A percentile compares a stretch with the other conserved stretches of the same genome.
phyloP scores from a whole-genome alignment of 64 coral and sea anemone species.

The Porites lutea region DNA sequence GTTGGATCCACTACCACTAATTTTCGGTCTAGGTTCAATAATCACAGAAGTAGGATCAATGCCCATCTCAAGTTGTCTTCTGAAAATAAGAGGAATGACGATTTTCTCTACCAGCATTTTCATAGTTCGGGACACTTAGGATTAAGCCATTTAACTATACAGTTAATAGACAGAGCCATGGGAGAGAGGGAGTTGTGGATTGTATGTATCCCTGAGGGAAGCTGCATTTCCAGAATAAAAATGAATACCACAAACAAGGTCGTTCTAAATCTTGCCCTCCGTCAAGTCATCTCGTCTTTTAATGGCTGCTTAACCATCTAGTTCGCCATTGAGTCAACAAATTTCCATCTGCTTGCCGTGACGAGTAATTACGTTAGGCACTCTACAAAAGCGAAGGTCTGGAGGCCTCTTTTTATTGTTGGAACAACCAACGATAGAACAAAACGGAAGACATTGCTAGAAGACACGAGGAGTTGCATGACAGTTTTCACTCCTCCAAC shows the following conservation, averaged over 20 bases:
- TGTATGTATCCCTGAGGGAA: conserved; percentile 51
- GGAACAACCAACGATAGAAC: conserved; percentile 60
- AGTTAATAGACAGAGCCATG: too few species aligned
- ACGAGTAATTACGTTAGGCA: conserved; percentile 58
- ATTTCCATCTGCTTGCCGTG: conserved; percentile 64
- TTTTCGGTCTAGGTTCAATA: too few species aligned
- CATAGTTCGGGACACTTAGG: too few species aligned
- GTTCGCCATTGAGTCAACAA: conserved; percentile 59
- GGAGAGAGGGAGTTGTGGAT: too few species aligned
- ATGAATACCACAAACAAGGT: conserved; percentile 54
- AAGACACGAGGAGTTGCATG: background rate
- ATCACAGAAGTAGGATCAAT: too few species aligned
- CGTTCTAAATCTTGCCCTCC: conserved; percentile 46
- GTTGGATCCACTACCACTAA: too few species aligned
- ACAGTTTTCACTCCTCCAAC: conserved; percentile 35
- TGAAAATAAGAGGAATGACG: too few species aligned
- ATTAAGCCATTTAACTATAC: too few species aligned
- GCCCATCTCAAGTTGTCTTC: too few species aligned
- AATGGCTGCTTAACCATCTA: background rate
- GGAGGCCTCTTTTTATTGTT: conserved; percentile 42
- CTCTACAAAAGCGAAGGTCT: conserved; percentile 51
- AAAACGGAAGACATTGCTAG: conserved; percentile 58
- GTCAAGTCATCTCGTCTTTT: conserved; percentile 62
- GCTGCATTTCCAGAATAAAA: conserved; percentile 70
- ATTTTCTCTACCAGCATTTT: too few species aligned